These are phyloP conservation scores for Zophobas atratus DNA, from an alignment of 1,140 invertebrate species.

Conservation along the genomic window DNA sequence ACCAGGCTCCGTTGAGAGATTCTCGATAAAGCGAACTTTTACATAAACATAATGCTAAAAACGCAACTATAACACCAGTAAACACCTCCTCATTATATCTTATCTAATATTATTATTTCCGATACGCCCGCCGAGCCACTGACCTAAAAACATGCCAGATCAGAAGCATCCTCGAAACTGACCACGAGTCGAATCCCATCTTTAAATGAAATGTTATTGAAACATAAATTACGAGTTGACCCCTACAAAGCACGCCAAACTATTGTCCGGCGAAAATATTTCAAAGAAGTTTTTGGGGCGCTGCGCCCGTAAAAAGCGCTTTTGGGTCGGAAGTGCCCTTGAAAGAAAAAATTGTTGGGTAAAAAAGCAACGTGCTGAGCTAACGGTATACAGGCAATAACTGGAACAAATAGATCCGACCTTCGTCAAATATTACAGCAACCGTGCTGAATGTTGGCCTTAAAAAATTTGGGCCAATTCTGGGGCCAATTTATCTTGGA, in stretches of 20 bases:
- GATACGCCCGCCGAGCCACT: neutral
- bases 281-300: neutral
- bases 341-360: conserved; percentile 23
- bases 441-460: neutral
- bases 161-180: too few relatives aligned
- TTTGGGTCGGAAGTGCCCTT: conserved; percentile 14
- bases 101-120: conserved; percentile 4
- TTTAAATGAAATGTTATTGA: too few relatives aligned
- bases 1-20: conserved; percentile 35
- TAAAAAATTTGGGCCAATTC: conserved; percentile 1
- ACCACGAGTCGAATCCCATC: too few relatives aligned
- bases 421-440: conserved; percentile 23
- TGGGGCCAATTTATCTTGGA: too few relatives aligned
- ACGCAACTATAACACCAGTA: neutral
- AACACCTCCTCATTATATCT: conserved; percentile 17
- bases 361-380: conserved; percentile 35
- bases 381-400: conserved; percentile 33
- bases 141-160: too few relatives aligned
- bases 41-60: conserved; percentile 17
- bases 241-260: neutral
- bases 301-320: neutral
- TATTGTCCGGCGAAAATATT: conserved; percentile 4
- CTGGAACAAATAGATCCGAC: conserved; percentile 32
- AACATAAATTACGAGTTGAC: neutral
- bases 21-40: neutral